Evolutionary conservation across 2,888 invertebrate genomes (phyloP).

Genomic region (Drosophila quinaria): DNA sequence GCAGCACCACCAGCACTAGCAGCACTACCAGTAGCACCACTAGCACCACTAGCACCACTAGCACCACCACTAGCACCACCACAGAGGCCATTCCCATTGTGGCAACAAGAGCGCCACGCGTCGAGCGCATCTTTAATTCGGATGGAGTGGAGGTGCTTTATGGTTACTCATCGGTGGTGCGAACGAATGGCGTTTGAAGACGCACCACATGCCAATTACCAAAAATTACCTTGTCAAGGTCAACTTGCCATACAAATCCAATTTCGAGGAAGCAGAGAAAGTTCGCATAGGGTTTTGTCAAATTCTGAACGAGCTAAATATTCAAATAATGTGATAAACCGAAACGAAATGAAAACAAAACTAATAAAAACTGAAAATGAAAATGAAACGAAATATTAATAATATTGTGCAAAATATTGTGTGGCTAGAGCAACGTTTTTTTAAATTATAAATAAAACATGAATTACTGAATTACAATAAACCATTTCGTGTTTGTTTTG

Average conservation of each 20-base stretch:
- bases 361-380: constrained; percentile 2
- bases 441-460: constrained; percentile 79
- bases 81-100: constrained; percentile 31
- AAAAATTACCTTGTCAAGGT: constrained; percentile 72
- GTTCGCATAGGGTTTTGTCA: constrained; percentile 34
- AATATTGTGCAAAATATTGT: constrained; percentile 65
- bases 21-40: constrained; percentile 6
- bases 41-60: constrained; percentile 7
- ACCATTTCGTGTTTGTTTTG: constrained; percentile 47
- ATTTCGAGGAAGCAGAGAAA: constrained; percentile 28
- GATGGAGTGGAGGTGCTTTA: constrained; percentile 82
- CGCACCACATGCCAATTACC: constrained; percentile 41
- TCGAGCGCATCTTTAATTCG: constrained; percentile 76
- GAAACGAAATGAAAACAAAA: constrained; percentile 30
- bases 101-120: constrained; percentile 59
- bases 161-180: constrained; percentile 81
- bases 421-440: constrained; percentile 58
- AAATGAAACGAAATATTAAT: constrained; percentile 26
- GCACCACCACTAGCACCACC: constrained; percentile 28
- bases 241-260: constrained; percentile 60
- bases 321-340: constrained; percentile 67
- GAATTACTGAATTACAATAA: constrained; percentile 65
- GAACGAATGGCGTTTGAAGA: constrained; percentile 52
- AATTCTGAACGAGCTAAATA: constrained; percentile 68
- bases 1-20: constrained; percentile 6